Base-by-base conservation (phyloP, 2,113 vertebrate genomes). In the Ophiodon elongatus region DNA sequence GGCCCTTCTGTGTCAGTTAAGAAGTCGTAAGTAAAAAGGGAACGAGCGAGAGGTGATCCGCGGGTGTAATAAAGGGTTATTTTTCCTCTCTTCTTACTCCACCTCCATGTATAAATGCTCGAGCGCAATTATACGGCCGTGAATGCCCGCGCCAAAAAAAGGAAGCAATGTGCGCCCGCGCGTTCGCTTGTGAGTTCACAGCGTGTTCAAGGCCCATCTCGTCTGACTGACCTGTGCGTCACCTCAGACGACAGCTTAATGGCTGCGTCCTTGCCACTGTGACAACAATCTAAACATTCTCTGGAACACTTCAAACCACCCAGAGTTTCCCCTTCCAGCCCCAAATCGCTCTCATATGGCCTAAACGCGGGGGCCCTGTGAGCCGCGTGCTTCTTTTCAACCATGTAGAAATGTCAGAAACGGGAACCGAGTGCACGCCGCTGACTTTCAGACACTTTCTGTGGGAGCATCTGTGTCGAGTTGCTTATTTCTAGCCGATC, bases 271-370 rank as follows among this genome's bases (percentile, higher is more conserved):
- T 94, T 92, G 93, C 89, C 92, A 94, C 91, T 80, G 92, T 90
- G 94, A 94, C 88, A 92, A 92, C 90, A 93, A 94, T 92, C 91
- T 93, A 89, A 94, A 94, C 92, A 91, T 87, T 92, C 80, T 79
- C 79, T 80, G 74, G 79, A 92, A 91, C 72, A 62, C 82, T 89
- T 92, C 76, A 88, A 91, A 90, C 89, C 80, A 85, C 82, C 87
- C 71, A 84, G 80, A 91, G 82, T 52, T 83, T 89, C 75, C 82
- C 79, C 84, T 64, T 78, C 73, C 73, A 80, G 88, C 70, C 83
- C 91, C 87, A 95, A 95, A 95, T 95, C 89, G 59, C 91, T 94
- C 87, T 73, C 95, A 96, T 86, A 94, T 95, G 93, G 91, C 56
- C 62, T 75, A n/a, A 79, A 91, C n/a, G 69, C 73, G 67, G 52